Evolutionary conservation across 1,140 invertebrate species (phyloP).

Genomic region (Bombus polaris): DNA sequence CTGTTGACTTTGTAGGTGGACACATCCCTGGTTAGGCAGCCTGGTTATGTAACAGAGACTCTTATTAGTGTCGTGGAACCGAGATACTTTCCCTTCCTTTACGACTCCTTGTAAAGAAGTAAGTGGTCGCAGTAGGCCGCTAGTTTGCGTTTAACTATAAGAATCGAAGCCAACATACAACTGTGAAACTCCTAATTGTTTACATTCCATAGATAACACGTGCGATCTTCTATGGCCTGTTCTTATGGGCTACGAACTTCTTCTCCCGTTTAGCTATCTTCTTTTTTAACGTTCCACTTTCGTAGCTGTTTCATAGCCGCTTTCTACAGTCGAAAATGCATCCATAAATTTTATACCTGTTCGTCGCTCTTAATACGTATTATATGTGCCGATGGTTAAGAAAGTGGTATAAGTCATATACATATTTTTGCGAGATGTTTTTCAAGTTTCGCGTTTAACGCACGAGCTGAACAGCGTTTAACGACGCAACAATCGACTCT

Average conservation of each 20-base stretch:
- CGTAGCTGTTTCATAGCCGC: background rate
- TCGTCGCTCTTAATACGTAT: background rate
- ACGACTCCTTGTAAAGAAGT: constrained; percentile 68
- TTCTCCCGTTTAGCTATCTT: background rate
- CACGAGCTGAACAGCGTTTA: too few relatives aligned
- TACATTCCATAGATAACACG: background rate
- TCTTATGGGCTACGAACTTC: background rate
- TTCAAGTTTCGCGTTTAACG: too few relatives aligned
- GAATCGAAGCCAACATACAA: constrained; percentile 28
- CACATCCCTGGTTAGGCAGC: constrained; percentile 65
- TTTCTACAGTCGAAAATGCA: background rate
- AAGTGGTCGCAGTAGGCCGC: constrained; percentile 44
- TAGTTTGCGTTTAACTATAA: constrained; percentile 26
- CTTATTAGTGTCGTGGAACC: constrained; percentile 51
- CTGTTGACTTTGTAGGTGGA: constrained; percentile 60
- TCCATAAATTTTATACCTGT: background rate
- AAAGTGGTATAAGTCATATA: too few relatives aligned
- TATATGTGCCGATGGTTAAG: too few relatives aligned
- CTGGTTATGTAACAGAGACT: constrained; percentile 75
- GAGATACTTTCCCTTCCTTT: constrained; percentile 82
- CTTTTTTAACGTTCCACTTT: background rate
- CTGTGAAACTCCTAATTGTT: constrained; percentile 27
- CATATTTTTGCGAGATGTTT: too few relatives aligned
- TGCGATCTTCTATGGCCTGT: background rate
- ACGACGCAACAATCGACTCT: too few relatives aligned